Base-by-base conservation (phyloP, 1,140 invertebrate genomes). In the Argopecten irradians region DNA sequence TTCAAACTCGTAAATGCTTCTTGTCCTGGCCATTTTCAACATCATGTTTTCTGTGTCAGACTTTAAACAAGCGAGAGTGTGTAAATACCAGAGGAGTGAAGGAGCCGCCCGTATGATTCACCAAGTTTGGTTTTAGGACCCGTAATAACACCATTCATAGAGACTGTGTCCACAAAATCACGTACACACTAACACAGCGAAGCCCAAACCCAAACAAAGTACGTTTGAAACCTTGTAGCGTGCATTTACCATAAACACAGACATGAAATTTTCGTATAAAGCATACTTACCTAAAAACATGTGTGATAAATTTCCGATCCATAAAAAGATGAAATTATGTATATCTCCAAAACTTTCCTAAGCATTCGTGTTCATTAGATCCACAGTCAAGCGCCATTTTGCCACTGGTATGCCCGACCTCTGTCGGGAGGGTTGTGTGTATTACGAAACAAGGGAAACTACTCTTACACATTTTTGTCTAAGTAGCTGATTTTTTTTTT, bases 121-220 rank as follows among this genome's bases (percentile, higher is more conserved):
- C 55, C 55, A 28, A 71, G n/a, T 71, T 71, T 71, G 55, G 11
- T n/a, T n/a, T n/a, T n/a, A 71, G 55, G 55, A 71, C 55, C 19
- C 55, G 55, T 71, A 28, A 71, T n/a, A 28, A 71, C 2, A 71
- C 55, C 55, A 71, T 71, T 71, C 22, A 71, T 5, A 39, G 5
- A 71, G 55, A 71, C 55, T 71, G 55, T 71, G 55, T 71, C 55
- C 55, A 71, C 55, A 71, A 71, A n/a, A 71, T 71, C 55, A 71
- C 55, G 55, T 71, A 46, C 19, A 71, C 55, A 71, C 55, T 28
- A 71, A 28, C 55, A 71, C n/a, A n/a, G n/a, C n/a, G n/a, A n/a
- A 71, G 22, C 22, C 7, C n/a, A 71, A 71, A 71, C 28, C n/a
- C 55, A 71, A 71, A 71, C 36, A 39, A n/a, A 39, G 22, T 28